Conservation (phyloP, 2,888 invertebrate genomes). For the Parelbella ahira region DNA sequence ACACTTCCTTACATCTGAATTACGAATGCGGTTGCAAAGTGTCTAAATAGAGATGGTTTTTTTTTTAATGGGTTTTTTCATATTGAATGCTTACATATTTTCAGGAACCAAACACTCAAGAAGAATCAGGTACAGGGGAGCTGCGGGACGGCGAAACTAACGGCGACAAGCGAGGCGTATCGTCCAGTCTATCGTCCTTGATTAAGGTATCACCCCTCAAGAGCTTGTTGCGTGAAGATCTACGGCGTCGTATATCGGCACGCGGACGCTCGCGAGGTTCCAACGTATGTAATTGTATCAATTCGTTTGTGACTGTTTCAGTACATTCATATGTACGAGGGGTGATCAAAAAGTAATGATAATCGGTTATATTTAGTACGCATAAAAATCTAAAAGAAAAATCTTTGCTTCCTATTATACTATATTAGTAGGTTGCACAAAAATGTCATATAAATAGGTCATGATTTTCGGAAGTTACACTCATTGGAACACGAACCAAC, state of each 20-base stretch:
- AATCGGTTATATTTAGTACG: neutral
- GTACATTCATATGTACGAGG: slow-evolving; percentile 2
- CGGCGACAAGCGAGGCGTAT: slow-evolving; percentile 71
- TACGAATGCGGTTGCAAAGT: no score
- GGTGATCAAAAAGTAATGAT: neutral
- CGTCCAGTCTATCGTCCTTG: slow-evolving; percentile 86
- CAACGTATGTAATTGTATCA: slow-evolving; percentile 48
- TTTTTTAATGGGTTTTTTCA: no score
- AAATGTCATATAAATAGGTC: no score
- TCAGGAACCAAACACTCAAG: slow-evolving; percentile 60
- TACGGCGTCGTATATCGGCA: slow-evolving; percentile 89
- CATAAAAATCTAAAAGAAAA: no score
- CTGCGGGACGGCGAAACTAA: slow-evolving; percentile 56
- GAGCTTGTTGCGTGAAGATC: slow-evolving; percentile 90
- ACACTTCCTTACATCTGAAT: no score
- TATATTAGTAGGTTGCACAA: no score
- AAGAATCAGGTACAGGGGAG: slow-evolving; percentile 52
- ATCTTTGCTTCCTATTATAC: no score
- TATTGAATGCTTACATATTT: no score
- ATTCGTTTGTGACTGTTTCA: slow-evolving; percentile 3
- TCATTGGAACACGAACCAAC: no score
- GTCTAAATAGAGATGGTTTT: no score
- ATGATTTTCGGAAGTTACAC: no score
- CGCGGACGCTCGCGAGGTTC: slow-evolving; percentile 81
- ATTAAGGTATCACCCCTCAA: slow-evolving; percentile 93